Percentiles rank a stretch among this genome's conserved stretches.
phyloP scores from a whole-genome alignment of 1,140 invertebrate species.

The Sinella curviseta region DNA sequence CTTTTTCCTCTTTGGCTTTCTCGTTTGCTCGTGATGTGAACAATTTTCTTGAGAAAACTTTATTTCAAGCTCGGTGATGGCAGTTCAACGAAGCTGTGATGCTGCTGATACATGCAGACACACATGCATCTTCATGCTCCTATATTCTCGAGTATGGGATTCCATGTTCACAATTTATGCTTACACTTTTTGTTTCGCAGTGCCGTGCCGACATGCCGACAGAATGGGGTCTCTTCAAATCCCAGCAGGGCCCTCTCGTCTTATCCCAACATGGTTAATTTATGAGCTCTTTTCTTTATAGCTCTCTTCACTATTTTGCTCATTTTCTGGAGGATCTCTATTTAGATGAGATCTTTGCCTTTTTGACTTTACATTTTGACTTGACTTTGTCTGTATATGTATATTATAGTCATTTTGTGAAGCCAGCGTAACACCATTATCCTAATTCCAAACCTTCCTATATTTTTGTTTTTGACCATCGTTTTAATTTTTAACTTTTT shows the following conservation, averaged over 20 bases:
- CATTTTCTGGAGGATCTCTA: not conserved
- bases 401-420: too few relatives aligned
- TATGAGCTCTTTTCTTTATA: conserved; percentile 40
- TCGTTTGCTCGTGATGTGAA: too few relatives aligned
- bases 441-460: not conserved
- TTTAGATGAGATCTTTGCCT: conserved; percentile 4
- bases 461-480: not conserved
- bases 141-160: too few relatives aligned
- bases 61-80: not conserved
- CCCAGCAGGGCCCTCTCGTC: conserved; percentile 39
- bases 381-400: too few relatives aligned
- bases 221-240: conserved; percentile 44
- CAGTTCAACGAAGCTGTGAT: not conserved
- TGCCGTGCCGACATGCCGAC: conserved; percentile 40
- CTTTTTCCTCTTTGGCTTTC: not conserved
- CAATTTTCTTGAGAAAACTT: too few relatives aligned
- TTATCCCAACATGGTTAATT: conserved; percentile 47
- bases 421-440: not conserved
- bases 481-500: not conserved
- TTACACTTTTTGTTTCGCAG: conserved; percentile 43
- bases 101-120: too few relatives aligned
- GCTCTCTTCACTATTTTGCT: not conserved
- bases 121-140: too few relatives aligned
- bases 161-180: conserved; percentile 40
- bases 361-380: too few relatives aligned